Base-by-base conservation (phyloP, 1,140 invertebrate species). In the Drosophila miranda region DNA sequence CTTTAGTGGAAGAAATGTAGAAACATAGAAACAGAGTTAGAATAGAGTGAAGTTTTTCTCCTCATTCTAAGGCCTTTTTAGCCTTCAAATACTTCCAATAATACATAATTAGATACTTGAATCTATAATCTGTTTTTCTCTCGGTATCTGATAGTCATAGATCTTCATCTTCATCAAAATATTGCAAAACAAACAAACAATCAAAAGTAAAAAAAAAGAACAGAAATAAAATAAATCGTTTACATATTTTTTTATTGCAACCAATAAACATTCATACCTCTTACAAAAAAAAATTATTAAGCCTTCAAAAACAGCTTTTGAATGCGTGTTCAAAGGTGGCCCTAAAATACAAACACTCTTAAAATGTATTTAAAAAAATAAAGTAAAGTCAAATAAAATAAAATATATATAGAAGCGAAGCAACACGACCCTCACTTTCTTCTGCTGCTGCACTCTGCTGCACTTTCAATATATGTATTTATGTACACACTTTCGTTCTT, bases 181-280 rank as follows among this genome's bases (percentile, higher is more conserved):
- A 16, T 16, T 34, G 5, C 23, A 26, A 26, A 26, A 26, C 11
- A 43, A 38, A 55, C 28, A 44, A 21, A 21, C 41, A 34, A 38
- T 26, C 38, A 26, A 45, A 38, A 42, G n/a, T 6, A 42, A 44
- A 48, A n/a, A 44, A 54, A 52, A 53, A 3, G 1, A 62, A 57
- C 9, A 19, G 19, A 19, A 28, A 51, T 6, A 1, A 43, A 57
- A 0, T 4, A 16, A 16, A 45, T 61, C 79, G 54, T 73, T 82
- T 84, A 83, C 59, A 81, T 58, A 51, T 52, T 59, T 52, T 59
- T 81, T 81, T 83, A 83, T 83, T 86, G 81, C 67, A 86, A 84
- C 80, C 75, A 84, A 83, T 83, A 62, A 78, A 84, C 50, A 60
- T 84, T 55, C 42, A 55, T 53, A 68, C 61, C 71, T 75, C 75